Base-by-base conservation (phyloP, 1,140 invertebrate genomes). In the Patella vulgata region DNA sequence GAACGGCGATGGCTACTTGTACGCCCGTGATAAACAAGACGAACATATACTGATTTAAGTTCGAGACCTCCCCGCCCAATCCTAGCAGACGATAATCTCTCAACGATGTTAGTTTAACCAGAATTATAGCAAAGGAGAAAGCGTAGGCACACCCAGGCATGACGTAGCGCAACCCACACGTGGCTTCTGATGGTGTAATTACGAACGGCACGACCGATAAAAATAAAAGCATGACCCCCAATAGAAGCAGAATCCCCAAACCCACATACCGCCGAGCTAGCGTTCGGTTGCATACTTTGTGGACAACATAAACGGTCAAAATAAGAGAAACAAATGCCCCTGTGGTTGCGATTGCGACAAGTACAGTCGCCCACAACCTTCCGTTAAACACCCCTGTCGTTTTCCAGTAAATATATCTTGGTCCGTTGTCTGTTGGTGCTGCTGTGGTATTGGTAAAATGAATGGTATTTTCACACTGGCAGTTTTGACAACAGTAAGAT, bases 51-150 rank as follows among this genome's bases (percentile, higher is more conserved):
- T 89, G 88, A 5, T 89, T 79, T 36, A 88, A 84, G 5, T 88
- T 87, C 50, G 88, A 89, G 3, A 90, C 85, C 71, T 89, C 88
- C 21, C 85, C 86, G n/a, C 87, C 86, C 46, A 89, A 85, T 0
- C 87, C 85, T 1, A 87, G 87, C 3, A 82, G 85, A 23, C 86
- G 87, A 21, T 88, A 87, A 30, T 87, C 87, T 5, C 87, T 84
- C 1, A 90, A 71, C 59, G 89, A 87, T 43, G 89, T 80, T 9
- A 87, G 81, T 43, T 89, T 84, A 1, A 88, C 82, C 6, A 89
- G 73, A 75, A 89, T 85, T 0, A 87, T 82, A 1, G 87, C 88
- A 64, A 89, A 88, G 1, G 86, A 75, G 0, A 88, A 55, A 3
- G 86, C 85, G 48, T 87, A 88, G 0, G 86, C 85, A 8, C 88